Evolutionary conservation across 2,888 invertebrate genomes (phyloP).

Genomic region (Aricia artaxerxes): DNA sequence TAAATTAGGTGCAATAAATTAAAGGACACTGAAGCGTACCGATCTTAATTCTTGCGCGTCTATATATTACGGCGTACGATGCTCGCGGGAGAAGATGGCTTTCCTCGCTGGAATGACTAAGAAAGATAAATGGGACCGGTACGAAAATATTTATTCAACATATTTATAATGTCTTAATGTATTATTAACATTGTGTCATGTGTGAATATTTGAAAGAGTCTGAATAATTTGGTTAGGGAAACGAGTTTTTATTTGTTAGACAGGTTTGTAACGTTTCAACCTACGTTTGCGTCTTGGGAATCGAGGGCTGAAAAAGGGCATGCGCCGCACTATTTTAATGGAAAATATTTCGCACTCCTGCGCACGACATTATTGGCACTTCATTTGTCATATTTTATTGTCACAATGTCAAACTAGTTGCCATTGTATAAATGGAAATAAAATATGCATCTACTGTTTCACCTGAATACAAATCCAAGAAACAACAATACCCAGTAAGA

Average conservation of each 20-base stretch:
- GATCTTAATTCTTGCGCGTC: conserved; percentile 22
- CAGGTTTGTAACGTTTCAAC: neutral
- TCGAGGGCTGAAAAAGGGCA: no score
- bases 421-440: no score
- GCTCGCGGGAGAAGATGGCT: conserved; percentile 28
- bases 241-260: neutral
- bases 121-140: conserved; percentile 24
- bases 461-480: neutral
- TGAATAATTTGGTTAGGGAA: neutral
- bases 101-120: conserved; percentile 25
- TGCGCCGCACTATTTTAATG: no score
- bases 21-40: neutral
- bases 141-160: conserved; percentile 16
- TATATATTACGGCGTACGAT: conserved; percentile 18
- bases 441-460: neutral
- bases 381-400: neutral
- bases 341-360: no score
- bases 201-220: neutral
- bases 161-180: neutral
- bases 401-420: neutral
- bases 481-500: neutral
- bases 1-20: conserved; percentile 12
- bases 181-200: neutral
- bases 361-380: neutral
- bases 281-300: neutral